Base-by-base conservation (phyloP, 1,140 invertebrate species). In the Pseudomyrmex gracilis region DNA sequence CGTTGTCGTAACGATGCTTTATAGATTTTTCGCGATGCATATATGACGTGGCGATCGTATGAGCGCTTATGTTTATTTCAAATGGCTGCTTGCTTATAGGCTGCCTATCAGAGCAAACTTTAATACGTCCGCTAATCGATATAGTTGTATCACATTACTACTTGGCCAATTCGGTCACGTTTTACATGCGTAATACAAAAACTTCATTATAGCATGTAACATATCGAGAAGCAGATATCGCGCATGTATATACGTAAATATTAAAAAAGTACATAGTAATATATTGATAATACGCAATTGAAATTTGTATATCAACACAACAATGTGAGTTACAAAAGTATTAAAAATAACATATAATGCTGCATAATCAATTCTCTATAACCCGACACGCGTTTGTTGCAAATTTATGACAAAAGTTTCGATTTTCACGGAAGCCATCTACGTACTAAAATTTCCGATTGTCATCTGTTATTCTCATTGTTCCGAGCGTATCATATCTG, bases 11-110 rank as follows among this genome's bases (percentile, higher is more conserved):
- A 90, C 87, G 89, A 90, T 91, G 87, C 73, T 86, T 86, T 93
- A 93, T 93, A 92, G 91, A 92, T 92, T 92, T 92, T 91, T 91
- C 84, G 86, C 87, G 55, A 82, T 80, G 77, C 84, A 89, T 80
- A 89, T 87, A 88, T 93, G 93, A 94, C 93, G 93, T 94, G 93
- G 93, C 93, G 87, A 91, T 93, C 83, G 89, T 77, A 85, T 85
- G 74, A 86, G 82, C 87, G 90, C 87, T 92, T 91, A 92, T 92
- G 92, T 92, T 93, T 92, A 92, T 93, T 93, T 92, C 87, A 92
- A 87, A 85, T 71, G 83, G 67, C 85, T 78, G 88, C 51, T 88
- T 87, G 76, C 76, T 80, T 80, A 80, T 80, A 80, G 76, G 66
- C 76, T 71, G 43, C 55, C 76, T 80, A 80, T 80, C 76, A 49